Evolutionary conservation across 2,797 vertebrate genomes (phyloP), one percentile per base, ranked within the genome.

Genomic region (Protosalanx chinensis): DNA sequence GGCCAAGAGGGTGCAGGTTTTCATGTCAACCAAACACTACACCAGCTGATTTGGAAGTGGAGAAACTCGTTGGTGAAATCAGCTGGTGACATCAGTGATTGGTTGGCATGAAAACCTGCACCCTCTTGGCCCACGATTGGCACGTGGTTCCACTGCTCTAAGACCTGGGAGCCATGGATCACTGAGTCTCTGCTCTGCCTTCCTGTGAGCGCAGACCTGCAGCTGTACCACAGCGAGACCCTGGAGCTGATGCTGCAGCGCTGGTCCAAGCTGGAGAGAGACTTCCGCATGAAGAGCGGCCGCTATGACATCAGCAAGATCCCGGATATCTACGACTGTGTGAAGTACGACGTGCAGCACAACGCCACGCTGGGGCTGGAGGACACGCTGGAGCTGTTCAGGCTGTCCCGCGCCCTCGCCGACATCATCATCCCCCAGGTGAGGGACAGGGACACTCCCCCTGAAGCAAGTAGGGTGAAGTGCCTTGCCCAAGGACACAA

Each of bases 241-340:
- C 86, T 99, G 78, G 98, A 98, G 79, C 91, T 99, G 81, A 99
- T 99, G 98, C 89, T 99, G 73, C 98, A 98, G 68, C 96, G 98
- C 79, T 99, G 98, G 98, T 95, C 93, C 79, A 99, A 99, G 83
- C 92, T 99, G 51, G 96, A 99, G 88, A 89, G 92, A 59, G 98
- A 99, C 84, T 99, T 99, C 82, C 93, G 93, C 73, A 95, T 98
- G 93, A 99, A 98, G 90, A 98, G 90, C 0, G 95, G 95, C 18
- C 96, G 98, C 59, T 99, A 97, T 0, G 97, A 99, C 88, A 99
- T 99, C 88, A 99, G 97, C 86, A 99, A 99, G 88, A 95, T 99
- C 77, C 98, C 98, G 0, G 98, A 99, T 79, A 98, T 99, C 80
- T 99, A 99, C 0, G 98, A 99, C 91, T 99, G 97, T 56, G 94